Conservation (phyloP, 1,140 invertebrate genomes). For the Microplitis mediator region DNA sequence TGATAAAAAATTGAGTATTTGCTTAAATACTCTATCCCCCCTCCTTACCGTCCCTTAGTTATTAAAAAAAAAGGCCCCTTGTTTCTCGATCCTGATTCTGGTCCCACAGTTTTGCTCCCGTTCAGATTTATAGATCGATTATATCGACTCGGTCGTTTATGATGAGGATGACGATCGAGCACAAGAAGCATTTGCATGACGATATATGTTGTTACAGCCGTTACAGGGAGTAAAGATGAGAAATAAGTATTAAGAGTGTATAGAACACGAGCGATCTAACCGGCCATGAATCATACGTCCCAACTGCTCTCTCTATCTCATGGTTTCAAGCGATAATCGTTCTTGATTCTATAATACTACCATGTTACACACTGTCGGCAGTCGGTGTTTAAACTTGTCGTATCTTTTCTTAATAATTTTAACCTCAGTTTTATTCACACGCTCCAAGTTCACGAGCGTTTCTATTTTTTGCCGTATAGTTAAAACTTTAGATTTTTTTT, state of each 20-base stretch:
- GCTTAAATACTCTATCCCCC: too few relatives aligned
- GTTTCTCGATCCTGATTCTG: constrained; percentile 17
- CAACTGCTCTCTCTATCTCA: constrained; percentile 59
- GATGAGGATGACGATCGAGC: constrained; percentile 1
- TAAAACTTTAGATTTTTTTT: background rate
- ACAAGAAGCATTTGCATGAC: constrained; percentile 62
- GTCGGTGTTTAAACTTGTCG: too few relatives aligned
- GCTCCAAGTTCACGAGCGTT: background rate
- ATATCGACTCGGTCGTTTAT: constrained; percentile 55
- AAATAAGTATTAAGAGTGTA: too few relatives aligned
- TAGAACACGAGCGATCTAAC: constrained; percentile 1
- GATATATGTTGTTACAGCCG: constrained; percentile 39
- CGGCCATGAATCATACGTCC: constrained; percentile 56
- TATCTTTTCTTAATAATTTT: background rate
- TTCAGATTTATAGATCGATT: constrained; percentile 64
- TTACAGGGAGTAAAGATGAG: constrained; percentile 16
- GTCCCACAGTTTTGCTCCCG: constrained; percentile 39
- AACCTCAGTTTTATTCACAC: background rate
- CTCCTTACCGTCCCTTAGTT: too few relatives aligned
- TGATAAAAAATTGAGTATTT: too few relatives aligned
- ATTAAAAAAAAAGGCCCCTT: background rate
- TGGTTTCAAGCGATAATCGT: constrained; percentile 57
- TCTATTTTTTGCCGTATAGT: background rate
- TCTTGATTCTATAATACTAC: constrained; percentile 36
- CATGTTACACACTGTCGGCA: background rate